Evolutionary conservation across 2,888 invertebrate genomes (phyloP).

Genomic region (Epistrophe eligans): DNA sequence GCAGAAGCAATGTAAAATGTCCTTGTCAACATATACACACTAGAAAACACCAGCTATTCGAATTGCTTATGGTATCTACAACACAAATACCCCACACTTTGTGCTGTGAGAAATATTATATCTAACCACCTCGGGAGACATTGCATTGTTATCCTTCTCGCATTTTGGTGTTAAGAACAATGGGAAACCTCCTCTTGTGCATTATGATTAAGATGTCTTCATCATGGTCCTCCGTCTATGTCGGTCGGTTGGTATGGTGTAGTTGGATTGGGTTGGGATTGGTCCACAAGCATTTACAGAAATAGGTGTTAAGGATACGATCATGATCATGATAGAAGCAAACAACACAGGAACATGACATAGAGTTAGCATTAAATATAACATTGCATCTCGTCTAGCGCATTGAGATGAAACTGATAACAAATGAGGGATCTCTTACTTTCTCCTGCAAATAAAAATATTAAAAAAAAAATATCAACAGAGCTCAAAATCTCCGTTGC

Average conservation of each 20-base stretch:
- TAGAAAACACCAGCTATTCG: slow-evolving; percentile 4
- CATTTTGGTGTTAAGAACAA: slow-evolving; percentile 63
- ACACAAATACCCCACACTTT: slow-evolving; percentile 60
- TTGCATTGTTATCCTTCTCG: slow-evolving; percentile 63
- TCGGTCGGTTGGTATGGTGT: not conserved
- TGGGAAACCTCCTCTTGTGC: slow-evolving; percentile 56
- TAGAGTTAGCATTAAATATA: slow-evolving; percentile 33
- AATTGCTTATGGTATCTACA: not conserved
- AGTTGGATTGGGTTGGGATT: not conserved
- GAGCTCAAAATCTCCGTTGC: not conserved
- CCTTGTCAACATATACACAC: slow-evolving; percentile 55
- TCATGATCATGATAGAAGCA: slow-evolving; percentile 62
- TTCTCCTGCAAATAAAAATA: slow-evolving; percentile 52
- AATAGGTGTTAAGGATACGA: slow-evolving; percentile 69
- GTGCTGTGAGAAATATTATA: slow-evolving; percentile 60
- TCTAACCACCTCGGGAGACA: slow-evolving; percentile 49
- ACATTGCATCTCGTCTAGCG: slow-evolving; percentile 30
- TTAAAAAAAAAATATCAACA: not conserved
- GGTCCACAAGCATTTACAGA: slow-evolving; percentile 18
- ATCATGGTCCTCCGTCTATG: slow-evolving; percentile 15
- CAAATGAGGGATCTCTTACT: slow-evolving; percentile 55
- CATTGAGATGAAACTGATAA: slow-evolving; percentile 67
- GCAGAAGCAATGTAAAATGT: slow-evolving; percentile 44
- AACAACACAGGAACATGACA: slow-evolving; percentile 40
- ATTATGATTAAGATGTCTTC: slow-evolving; percentile 73